Evolutionary conservation across 1,140 invertebrate species (phyloP), one percentile per base, ranked within the genome.

Genomic region (Philopotamus ludificatus): DNA sequence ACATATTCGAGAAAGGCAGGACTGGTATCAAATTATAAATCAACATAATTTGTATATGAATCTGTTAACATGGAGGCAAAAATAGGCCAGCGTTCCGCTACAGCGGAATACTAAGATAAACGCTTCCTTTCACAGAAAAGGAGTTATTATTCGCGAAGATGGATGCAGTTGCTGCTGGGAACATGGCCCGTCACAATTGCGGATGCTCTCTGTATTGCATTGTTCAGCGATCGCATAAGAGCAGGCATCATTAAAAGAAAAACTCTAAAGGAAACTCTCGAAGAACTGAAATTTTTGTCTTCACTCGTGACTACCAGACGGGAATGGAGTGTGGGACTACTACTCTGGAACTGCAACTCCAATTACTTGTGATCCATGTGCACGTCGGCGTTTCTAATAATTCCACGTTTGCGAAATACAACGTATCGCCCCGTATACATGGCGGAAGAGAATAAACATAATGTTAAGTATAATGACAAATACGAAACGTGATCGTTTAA

Each of bases 101-200:
- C 8, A 47, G 44, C 15, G 44, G 15, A 7, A 12, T 4, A 8
- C 4, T 7, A 47, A 47, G 44, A 47, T 47, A 47, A 47, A 47
- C 15, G 44, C 18, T 47, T 47, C 44, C 44, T 34, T 12, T 34
- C 28, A 8, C 8, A 20, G 18, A 47, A 47, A 8, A 16, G 4
- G 44, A 47, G 44, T 47, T 47, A 47, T 47, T 47, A 47, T 47
- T 47, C 15, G 10, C 10, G 15, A 47, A 47, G 44, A 47, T 16
- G 44, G 4, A 47, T 47, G 44, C 44, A 47, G 18, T 20, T 47
- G 44, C 15, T 12, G 8, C 3, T 7, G 4, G 18, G 15, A 47
- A 15, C 44, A 16, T 20, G 4, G 18, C 4, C 18, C 44, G 44
- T 34, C 12, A 34, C 28, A 34, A 34, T 34, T 12, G 28, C 4